Conservation (phyloP, 2,797 vertebrate genomes). For the Neomorphus geoffroyi region DNA sequence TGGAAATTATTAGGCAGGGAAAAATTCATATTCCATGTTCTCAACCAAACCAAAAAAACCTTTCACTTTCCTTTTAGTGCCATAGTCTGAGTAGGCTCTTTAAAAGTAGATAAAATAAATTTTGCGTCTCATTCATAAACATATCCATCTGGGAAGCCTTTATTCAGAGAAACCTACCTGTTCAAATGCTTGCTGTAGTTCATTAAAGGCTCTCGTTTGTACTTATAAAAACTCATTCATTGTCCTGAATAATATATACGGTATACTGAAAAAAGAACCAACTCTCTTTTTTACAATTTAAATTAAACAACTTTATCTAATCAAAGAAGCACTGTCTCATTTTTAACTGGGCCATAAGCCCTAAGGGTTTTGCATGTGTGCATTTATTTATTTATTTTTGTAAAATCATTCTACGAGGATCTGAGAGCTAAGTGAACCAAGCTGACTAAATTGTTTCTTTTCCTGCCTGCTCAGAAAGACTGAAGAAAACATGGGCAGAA, state of each 20-base stretch:
- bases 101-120: slow-evolving; percentile 33
- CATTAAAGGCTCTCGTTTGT: slow-evolving; percentile 40
- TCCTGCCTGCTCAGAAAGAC: neutral
- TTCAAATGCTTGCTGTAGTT: slow-evolving; percentile 17
- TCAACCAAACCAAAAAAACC: neutral
- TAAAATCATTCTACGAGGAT: neutral
- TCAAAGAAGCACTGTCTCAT: slow-evolving; percentile 27
- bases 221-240: slow-evolving; percentile 37
- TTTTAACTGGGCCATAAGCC: slow-evolving; percentile 28
- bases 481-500: neutral
- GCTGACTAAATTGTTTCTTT: neutral
- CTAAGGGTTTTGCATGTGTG: neutral
- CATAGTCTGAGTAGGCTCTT: neutral
- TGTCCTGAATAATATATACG: slow-evolving; percentile 23
- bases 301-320: slow-evolving; percentile 61
- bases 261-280: slow-evolving; percentile 13
- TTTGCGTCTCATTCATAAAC: slow-evolving; percentile 48
- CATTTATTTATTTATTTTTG: slow-evolving; percentile 41
- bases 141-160: slow-evolving; percentile 5
- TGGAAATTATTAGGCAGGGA: neutral
- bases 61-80: neutral
- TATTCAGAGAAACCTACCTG: slow-evolving; percentile 43
- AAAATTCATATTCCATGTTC: neutral
- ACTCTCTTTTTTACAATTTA: slow-evolving; percentile 25
- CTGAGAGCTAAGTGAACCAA: neutral